Evolutionary conservation across 2,113 vertebrate species (phyloP), one percentile per base, ranked within the genome.

Genomic region (Elephas maximus): DNA sequence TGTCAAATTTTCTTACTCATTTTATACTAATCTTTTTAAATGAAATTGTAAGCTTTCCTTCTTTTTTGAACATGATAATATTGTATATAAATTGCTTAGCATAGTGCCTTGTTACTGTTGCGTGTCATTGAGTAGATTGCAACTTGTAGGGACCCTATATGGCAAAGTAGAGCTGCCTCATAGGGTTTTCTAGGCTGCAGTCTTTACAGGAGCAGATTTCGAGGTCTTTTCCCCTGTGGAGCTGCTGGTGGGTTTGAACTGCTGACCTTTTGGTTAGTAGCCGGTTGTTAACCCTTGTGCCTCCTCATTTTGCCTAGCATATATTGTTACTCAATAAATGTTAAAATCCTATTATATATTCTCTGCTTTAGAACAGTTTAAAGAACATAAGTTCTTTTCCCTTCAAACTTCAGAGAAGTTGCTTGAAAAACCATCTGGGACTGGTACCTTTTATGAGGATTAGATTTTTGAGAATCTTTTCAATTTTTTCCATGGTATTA

Each of bases 1-100:
- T 82, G 60, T 73, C 37, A 84, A 26, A 21, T 77, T 91, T 93
- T 95, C n/a, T 26, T 76, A 74, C 33, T 15, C 18, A 74, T 86
- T 86, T 97, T 74, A 76, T 87, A 48, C 11, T 86, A 48, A 83
- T 63, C 11, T 95, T 26, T 73, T 65, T 41, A 57, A 77, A 24
- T 88, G 14, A 94, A 57, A 85, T 94, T 96, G 41, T 81, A 95
- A 88, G 11, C 28, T 84, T 95, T 77, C 65, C 63, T 86, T 78
- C 76, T 48, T 74, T 63, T 95, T 83, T 93, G n/a, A 88, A 81
- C 26, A 51, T 93, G 33, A 11, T 85, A 51, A 91, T 76, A 17
- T 62, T 57, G 53, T 57, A 57, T 82, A 41, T 30, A 92, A 79
- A 84, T 88, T 84, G 41, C 30, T 89, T 89, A 80, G 28, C 63